Base-by-base conservation (phyloP, 2,888 invertebrate genomes). In the Spisula subtruncata region DNA sequence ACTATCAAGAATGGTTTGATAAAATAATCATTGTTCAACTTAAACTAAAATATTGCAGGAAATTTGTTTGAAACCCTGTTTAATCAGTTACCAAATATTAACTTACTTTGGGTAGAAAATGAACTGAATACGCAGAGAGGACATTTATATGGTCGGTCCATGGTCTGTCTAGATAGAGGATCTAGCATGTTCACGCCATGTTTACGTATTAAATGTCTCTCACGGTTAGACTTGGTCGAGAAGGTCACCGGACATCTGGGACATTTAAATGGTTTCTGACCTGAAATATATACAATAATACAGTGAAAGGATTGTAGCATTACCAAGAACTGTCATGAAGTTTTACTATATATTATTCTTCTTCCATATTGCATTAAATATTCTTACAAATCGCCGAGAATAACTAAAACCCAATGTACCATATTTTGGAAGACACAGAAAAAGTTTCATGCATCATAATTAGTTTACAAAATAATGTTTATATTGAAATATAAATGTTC, bases 151-250 rank as follows among this genome's bases (percentile, higher is more conserved):
- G 96, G 96, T 46, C 96, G 92, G 92, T 96, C 96, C 96, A 96
- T 96, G 25, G 96, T 95, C 92, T 96, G 97, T 97, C 98, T 0
- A 98, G 98, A 92, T 98, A 97, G 93, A 2, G 96, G 96, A 90
- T 96, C 96, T 85, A 95, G 90, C 94, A 96, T 95, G 93, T 96
- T 96, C 25, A 96, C 96, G 18, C 98, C 98, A 96, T 99, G 99
- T 96, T 99, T 99, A 60, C 99, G 97, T 85, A 98, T 97, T 89
- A 99, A 97, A 96, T 99, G 99, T 18, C 99, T 98, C 96, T 99
- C 99, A 96, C 99, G 98, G 97, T 99, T 99, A 14, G 99, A 99
- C 96, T 99, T 99, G 0, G 99, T 99, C 56, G 99, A 99, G 97
- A 99, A 99, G 0, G 99, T 98, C 14, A 99, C 97, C 0, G 98